phyloP scores from a whole-genome alignment of 1,140 invertebrate species.

The Amphibalanus amphitrite region DNA sequence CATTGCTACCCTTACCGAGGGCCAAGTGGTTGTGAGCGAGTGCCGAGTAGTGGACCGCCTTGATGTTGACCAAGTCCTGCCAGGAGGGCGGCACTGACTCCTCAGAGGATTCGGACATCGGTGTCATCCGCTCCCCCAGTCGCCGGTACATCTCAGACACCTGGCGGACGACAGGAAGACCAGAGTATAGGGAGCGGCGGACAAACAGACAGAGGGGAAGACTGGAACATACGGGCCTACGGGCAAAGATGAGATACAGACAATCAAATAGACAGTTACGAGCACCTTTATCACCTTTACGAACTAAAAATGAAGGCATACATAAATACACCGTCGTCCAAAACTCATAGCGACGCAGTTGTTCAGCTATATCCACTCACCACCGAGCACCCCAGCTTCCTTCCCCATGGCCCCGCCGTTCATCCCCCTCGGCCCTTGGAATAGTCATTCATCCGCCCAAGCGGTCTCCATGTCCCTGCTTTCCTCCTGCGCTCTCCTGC shows the following conservation, averaged over 20 bases:
- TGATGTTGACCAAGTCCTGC: slow-evolving; percentile 73
- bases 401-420: not conserved
- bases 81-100: slow-evolving; percentile 45
- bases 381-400: too few relatives aligned
- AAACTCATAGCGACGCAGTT: too few relatives aligned
- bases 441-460: not conserved
- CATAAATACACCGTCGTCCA: too few relatives aligned
- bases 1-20: slow-evolving; percentile 26
- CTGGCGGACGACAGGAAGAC: slow-evolving; percentile 22
- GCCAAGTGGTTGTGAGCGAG: slow-evolving; percentile 49
- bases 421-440: not conserved
- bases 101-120: slow-evolving; percentile 18
- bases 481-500: not conserved
- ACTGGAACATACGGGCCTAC: not conserved
- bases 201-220: not conserved
- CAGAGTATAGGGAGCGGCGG: not conserved
- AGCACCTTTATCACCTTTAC: not conserved
- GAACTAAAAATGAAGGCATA: not conserved
- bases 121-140: slow-evolving; percentile 43
- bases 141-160: slow-evolving; percentile 53
- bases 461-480: too few relatives aligned
- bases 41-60: slow-evolving; percentile 61
- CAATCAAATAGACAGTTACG: not conserved
- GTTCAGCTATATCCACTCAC: too few relatives aligned
- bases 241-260: not conserved